Conservation (phyloP, 2,113 vertebrate species). For the Gasterosteus aculeatus region DNA sequence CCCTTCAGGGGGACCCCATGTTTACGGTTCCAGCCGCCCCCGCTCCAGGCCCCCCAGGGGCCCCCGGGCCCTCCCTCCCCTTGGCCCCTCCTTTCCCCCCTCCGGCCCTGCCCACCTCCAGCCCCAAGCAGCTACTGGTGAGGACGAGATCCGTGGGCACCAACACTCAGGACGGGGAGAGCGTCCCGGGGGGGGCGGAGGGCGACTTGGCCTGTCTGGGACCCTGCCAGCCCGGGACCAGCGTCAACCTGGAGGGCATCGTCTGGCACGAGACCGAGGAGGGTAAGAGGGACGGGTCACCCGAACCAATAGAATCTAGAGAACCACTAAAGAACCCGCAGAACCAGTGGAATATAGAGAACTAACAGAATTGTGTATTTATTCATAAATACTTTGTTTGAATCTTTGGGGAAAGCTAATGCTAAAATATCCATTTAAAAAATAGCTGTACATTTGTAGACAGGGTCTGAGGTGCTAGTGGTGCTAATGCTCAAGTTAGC, state of each 20-base stretch:
- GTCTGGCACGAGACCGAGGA: slow-evolving; percentile 98
- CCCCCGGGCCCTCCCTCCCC: slow-evolving; percentile 85
- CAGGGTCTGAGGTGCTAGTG: too few species aligned
- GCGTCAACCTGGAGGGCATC: slow-evolving; percentile 97
- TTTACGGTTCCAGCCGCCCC: slow-evolving; percentile 92
- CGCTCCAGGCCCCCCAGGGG: slow-evolving; percentile 83
- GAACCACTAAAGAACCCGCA: too few species aligned
- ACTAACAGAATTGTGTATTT: too few species aligned
- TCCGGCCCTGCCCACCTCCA: slow-evolving; percentile 86
- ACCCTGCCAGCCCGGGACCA: slow-evolving; percentile 95
- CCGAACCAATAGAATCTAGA: neutral
- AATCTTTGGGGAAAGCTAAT: too few species aligned
- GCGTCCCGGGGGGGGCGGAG: slow-evolving; percentile 52
- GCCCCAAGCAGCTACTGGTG: slow-evolving; percentile 88
- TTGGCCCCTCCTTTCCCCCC: slow-evolving; percentile 86
- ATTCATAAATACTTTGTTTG: too few species aligned
- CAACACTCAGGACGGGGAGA: slow-evolving; percentile 88
- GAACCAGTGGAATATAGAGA: too few species aligned
- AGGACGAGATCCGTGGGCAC: slow-evolving; percentile 93
- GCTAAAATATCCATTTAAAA: too few species aligned
- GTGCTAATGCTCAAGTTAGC: too few species aligned
- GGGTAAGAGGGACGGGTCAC: slow-evolving; percentile 81
- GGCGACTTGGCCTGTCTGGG: slow-evolving; percentile 88
- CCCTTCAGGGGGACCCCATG: slow-evolving; percentile 90
- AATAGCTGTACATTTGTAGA: too few species aligned